These are phyloP conservation scores for Germaria angustata DNA, from an alignment of 2,888 invertebrate species.

Conservation along the genomic window DNA sequence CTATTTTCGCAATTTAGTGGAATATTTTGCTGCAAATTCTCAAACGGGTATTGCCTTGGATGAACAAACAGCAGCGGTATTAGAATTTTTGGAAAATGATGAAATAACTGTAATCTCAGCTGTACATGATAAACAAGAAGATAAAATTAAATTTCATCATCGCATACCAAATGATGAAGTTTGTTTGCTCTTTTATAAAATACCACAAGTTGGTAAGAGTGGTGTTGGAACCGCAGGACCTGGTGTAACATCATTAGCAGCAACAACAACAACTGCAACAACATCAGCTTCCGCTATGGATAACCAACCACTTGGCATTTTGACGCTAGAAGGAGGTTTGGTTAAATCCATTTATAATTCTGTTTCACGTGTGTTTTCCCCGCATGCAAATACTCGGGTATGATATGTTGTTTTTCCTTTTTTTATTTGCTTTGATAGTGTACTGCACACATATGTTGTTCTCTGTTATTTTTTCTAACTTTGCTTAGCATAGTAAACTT, in stretches of 20 bases:
- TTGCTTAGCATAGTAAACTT: not conserved
- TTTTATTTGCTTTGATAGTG: not conserved
- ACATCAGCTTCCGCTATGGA: slow-evolving; percentile 49
- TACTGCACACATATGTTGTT: not conserved
- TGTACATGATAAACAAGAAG: slow-evolving; percentile 78
- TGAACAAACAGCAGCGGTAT: slow-evolving; percentile 78
- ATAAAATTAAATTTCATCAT: slow-evolving; percentile 80
- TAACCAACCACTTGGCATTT: slow-evolving; percentile 78
- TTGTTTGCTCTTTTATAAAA: slow-evolving; percentile 80
- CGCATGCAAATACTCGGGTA: slow-evolving; percentile 77
- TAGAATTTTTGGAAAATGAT: slow-evolving; percentile 81
- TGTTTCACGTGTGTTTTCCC: slow-evolving; percentile 80
- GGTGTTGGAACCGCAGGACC: slow-evolving; percentile 18
- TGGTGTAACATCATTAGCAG: slow-evolving; percentile 35
- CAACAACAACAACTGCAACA: slow-evolving; percentile 2
- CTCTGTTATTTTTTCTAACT: slow-evolving; percentile 35
- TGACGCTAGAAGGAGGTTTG: slow-evolving; percentile 80
- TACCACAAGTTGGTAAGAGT: slow-evolving; percentile 76
- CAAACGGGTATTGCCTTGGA: slow-evolving; percentile 74
- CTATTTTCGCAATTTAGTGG: slow-evolving; percentile 70
- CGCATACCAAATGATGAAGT: slow-evolving; percentile 79
- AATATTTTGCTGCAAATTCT: slow-evolving; percentile 76
- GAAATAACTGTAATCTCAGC: slow-evolving; percentile 80
- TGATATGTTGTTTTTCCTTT: slow-evolving; percentile 59
- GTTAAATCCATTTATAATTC: slow-evolving; percentile 81